Evolutionary conservation across 2,888 invertebrate species (phyloP).

Genomic region (Cantharis rustica): DNA sequence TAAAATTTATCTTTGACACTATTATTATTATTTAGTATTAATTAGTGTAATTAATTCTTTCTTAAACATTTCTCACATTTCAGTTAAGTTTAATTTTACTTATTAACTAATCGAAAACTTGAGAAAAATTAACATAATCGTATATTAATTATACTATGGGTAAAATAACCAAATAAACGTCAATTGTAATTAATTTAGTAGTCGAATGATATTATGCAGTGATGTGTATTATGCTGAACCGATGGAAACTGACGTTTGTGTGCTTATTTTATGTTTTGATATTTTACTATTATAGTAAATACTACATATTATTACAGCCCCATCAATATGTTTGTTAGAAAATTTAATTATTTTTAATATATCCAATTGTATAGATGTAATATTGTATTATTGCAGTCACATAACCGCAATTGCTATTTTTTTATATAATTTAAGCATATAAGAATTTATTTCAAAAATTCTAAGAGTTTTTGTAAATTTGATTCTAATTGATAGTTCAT

Average conservation of each 20-base stretch:
- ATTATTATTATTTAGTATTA: no score
- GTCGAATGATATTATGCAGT: neutral
- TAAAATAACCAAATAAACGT: neutral
- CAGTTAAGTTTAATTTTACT: neutral
- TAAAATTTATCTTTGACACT: no score
- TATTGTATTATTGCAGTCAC: no score
- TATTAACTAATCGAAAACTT: neutral
- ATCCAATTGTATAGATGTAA: no score
- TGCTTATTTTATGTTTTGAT: neutral
- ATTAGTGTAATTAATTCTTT: no score
- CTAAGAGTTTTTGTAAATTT: no score
- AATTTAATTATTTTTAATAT: neutral
- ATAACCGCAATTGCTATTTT: no score
- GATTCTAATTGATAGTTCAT: no score
- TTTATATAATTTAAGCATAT: no score
- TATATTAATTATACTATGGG: neutral
- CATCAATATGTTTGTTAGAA: neutral
- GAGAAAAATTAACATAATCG: neutral
- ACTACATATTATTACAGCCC: neutral
- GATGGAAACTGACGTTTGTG: neutral
- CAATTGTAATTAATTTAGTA: neutral
- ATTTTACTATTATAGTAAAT: neutral
- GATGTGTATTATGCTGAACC: neutral
- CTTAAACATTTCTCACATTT: no score
- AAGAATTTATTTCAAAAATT: no score